Base-by-base conservation (phyloP, 2,797 vertebrate genomes). In the Danio tinwini region DNA sequence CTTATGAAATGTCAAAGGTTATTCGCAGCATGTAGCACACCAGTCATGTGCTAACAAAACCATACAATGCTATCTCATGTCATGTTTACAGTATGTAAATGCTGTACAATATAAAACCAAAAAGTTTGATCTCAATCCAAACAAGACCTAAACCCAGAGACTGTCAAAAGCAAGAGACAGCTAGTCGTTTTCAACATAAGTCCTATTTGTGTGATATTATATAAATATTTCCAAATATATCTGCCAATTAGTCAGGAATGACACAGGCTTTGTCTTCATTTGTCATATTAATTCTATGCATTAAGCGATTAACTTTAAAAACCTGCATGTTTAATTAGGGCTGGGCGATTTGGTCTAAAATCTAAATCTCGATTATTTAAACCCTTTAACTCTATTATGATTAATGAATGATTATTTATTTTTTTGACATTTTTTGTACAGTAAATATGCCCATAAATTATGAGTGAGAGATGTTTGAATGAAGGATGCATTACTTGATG, bases 51-150 rank as follows among this genome's bases (percentile, higher is more conserved):
- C 50, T 42, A 68, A 49, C 17, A 12, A 68, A 69, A 40, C 8
- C 6, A 17, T 50, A 40, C 16, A 12, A 70, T 53, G 3, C 19
- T 9, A 71, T 56, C n/a, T 44, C 7, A 67, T 42, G 11, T 3
- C 7, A n/a, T n/a, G n/a, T n/a, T n/a, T 44, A 44, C 9, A 40
- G 8, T 16, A 16, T 16, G 40, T 21, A 45, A 73, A 19, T 40
- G 6, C 55, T 59, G 19, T 59, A 59, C 8, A 73, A 11, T 29
- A 21, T 70, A 50, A 71, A 49, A 37, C 16, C 16, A 70, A 55
- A 70, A 55, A n/a, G 53, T 5, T 29, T 5, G 16, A n/a, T 40
- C 17, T 58, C 63, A 65, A 47, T 21, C 21, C 13, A 68, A 50
- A 62, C 56, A 11, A 59, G 10, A 62, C 16, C 14, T 52, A 37